Evolutionary conservation across 2,888 invertebrate genomes (phyloP).

Genomic region (Tortrix viridana): DNA sequence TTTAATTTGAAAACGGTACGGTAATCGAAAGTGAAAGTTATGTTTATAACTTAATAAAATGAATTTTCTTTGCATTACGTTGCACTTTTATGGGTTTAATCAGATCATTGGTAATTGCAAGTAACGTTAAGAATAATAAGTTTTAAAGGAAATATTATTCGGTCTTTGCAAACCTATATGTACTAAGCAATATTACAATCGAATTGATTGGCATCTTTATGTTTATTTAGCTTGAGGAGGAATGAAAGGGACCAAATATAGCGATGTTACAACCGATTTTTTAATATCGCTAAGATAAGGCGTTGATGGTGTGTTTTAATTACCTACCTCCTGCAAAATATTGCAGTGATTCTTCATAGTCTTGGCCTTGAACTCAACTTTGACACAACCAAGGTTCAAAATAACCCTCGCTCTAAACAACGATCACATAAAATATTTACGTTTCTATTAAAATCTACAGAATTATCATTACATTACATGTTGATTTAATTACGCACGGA

Average conservation of each 20-base stretch:
- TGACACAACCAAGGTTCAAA: not conserved
- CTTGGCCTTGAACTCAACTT: not conserved
- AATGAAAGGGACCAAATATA: no score
- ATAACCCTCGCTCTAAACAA: not conserved
- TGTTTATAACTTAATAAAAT: conserved; percentile 10
- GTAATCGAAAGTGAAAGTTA: conserved; percentile 32
- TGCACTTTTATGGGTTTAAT: conserved; percentile 22
- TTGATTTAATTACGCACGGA: conserved; percentile 39
- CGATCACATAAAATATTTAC: conserved; percentile 4
- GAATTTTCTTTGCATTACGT: conserved; percentile 16
- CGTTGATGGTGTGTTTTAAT: no score
- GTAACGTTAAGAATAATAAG: conserved; percentile 2
- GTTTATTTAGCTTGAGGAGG: no score
- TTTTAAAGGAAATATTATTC: no score
- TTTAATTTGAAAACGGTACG: conserved; percentile 11
- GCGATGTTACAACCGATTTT: no score
- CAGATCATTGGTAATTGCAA: conserved; percentile 6
- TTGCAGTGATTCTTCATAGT: no score
- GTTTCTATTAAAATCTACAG: conserved; percentile 22
- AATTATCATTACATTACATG: conserved; percentile 18
- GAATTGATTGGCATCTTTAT: no score
- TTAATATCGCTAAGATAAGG: no score
- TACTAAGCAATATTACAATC: no score
- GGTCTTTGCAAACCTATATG: no score
- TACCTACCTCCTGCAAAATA: no score